phyloP scores from a whole-genome alignment of 1,140 invertebrate genomes.

The Streblospio benedicti region DNA sequence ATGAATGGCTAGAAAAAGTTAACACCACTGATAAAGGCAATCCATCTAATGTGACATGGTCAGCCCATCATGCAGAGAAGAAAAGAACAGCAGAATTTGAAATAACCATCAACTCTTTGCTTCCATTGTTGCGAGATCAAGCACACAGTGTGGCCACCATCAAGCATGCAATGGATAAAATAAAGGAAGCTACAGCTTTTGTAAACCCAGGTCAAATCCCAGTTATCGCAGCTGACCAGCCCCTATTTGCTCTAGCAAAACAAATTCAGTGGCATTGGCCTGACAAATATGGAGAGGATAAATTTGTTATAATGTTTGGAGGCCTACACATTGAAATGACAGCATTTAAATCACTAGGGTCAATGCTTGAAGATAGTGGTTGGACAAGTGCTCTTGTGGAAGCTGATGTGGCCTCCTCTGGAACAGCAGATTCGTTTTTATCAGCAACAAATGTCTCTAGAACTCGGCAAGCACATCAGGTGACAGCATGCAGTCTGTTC shows the following conservation, averaged over 20 bases:
- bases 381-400: slow-evolving; percentile 15
- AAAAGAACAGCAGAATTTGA: not conserved
- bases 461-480: not conserved
- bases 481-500: not conserved
- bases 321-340: slow-evolving; percentile 27
- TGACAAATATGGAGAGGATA: slow-evolving; percentile 23
- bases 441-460: no score
- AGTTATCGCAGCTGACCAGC: slow-evolving; percentile 17
- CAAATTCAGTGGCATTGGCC: slow-evolving; percentile 26
- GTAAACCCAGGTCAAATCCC: slow-evolving; percentile 23
- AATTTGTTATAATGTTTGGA: slow-evolving; percentile 25
- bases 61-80: not conserved
- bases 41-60: not conserved
- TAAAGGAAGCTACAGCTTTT: slow-evolving; percentile 16
- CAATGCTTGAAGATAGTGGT: slow-evolving; percentile 21
- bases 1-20: not conserved
- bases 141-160: slow-evolving; percentile 21
- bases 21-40: not conserved
- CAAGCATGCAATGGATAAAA: slow-evolving; percentile 23
- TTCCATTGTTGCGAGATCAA: slow-evolving; percentile 19
- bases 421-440: no score
- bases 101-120: not conserved
- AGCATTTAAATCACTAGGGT: slow-evolving; percentile 20
- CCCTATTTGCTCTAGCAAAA: slow-evolving; percentile 26
- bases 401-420: not conserved